Percentiles rank a stretch among this genome's conserved stretches.
Conservation (phyloP, 2,797 vertebrate genomes). For the Paedocypris micromegethes region DNA sequence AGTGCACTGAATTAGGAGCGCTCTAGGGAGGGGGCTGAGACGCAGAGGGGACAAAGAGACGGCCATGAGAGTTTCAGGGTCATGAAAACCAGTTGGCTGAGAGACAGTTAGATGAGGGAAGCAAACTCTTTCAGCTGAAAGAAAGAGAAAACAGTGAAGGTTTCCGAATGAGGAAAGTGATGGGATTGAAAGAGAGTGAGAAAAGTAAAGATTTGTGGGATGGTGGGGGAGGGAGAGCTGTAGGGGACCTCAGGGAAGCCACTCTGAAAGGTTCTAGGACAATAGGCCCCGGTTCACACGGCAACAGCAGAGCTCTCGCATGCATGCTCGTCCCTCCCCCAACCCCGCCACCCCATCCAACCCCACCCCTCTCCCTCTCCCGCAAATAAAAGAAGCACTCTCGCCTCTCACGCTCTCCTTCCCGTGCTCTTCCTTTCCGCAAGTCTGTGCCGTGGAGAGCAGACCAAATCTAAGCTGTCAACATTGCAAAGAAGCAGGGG, state of each 20-base stretch:
- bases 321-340: constrained; percentile 59
- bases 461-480: constrained; percentile 17
- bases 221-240: constrained; percentile 53
- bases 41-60: constrained; percentile 41
- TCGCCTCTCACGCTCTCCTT: constrained; percentile 45
- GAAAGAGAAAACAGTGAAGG: constrained; percentile 32
- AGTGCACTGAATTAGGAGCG: constrained; percentile 61
- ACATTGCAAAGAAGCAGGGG: neutral
- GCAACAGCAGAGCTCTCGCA: constrained; percentile 72
- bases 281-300: constrained; percentile 76
- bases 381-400: constrained; percentile 55
- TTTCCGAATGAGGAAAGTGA: constrained; percentile 31
- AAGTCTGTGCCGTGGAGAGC: constrained; percentile 8
- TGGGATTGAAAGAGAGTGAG: constrained; percentile 11
- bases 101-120: constrained; percentile 4
- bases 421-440: constrained; percentile 19
- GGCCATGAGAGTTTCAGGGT: constrained; percentile 31
- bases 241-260: constrained; percentile 69
- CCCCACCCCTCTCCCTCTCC: constrained; percentile 42
- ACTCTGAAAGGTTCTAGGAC: constrained; percentile 75
- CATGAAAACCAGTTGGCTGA: constrained; percentile 24
- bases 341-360: constrained; percentile 30
- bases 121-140: constrained; percentile 1
- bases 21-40: constrained; percentile 12
- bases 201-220: constrained; percentile 3